Evolutionary conservation across 2,888 invertebrate genomes (phyloP), one percentile per base, ranked within the genome.

Genomic region (Phyto melanocephala): DNA sequence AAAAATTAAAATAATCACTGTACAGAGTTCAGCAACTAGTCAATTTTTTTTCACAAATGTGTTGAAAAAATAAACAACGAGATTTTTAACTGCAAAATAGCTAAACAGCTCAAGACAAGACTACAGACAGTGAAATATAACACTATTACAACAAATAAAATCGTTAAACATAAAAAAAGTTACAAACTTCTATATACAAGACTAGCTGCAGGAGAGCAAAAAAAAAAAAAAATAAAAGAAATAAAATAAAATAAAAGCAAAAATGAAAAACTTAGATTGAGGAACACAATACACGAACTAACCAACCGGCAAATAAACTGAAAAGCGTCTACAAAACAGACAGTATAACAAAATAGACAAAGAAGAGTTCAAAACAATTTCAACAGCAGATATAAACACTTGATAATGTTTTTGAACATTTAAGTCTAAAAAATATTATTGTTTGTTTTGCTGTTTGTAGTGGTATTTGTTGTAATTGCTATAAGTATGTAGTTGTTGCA

Each of bases 371-470:
- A 82, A 82, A 82, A 82, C 71, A 79, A 82, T 82, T 82, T 82
- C 79, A 79, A 50, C 75, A 76, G 52, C 82, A 76, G 79, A 82
- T 79, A 76, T 76, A 82, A 82, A 79, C 79, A 79, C 79, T 82
- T 82, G 75, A 79, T 82, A 76, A 68, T 76, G 60, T 82, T 79
- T 71, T 76, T 37, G 40, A 80, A 76, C 58, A 71, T 76, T 76
- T 70, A 70, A 70, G 60, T 68, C 63, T 65, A 52, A 68, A 80
- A 58, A 52, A 6, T 54, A 42, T 70, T 50, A 1, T 72, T 79
- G 50, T 70, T 70, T 52, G 52, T 45, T 20, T 42, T 63, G 45
- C 7, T 50, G 10, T n/a, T 45, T 62, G 37, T 28, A 28, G 6
- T 11, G 24, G 35, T 11, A 15, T 17, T 56, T 63, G 47, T 11